Evolutionary conservation across 2,797 vertebrate genomes (phyloP).

Genomic region (Pitangus sulphuratus): DNA sequence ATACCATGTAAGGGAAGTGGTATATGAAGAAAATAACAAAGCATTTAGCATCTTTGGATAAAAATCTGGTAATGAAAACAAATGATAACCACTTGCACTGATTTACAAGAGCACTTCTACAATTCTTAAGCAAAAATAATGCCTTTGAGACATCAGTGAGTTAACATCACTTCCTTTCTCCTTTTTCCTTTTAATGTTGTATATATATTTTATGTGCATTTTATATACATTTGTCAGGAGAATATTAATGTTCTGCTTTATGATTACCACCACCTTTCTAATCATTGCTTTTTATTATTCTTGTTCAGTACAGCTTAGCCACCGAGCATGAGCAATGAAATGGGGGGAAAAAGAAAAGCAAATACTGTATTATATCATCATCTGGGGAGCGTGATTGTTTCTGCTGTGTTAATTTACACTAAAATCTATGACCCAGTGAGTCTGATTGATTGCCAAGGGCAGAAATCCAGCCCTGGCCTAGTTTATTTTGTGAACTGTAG

Average conservation of each 20-base stretch:
- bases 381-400: slow-evolving; percentile 80
- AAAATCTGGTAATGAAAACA: neutral
- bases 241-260: slow-evolving; percentile 68
- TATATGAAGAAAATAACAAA: neutral
- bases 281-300: slow-evolving; percentile 77
- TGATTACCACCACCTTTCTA: slow-evolving; percentile 64
- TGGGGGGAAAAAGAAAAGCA: slow-evolving; percentile 63
- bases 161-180: neutral
- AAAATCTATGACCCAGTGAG: slow-evolving; percentile 84
- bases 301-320: slow-evolving; percentile 67
- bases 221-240: slow-evolving; percentile 62
- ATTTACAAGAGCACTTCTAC: slow-evolving; percentile 16
- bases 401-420: slow-evolving; percentile 87
- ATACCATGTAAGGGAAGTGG: neutral
- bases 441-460: slow-evolving; percentile 86
- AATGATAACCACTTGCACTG: neutral
- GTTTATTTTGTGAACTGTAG: slow-evolving; percentile 87
- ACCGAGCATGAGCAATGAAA: slow-evolving; percentile 64
- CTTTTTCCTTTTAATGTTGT: neutral
- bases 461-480: slow-evolving; percentile 83
- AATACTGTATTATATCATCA: slow-evolving; percentile 78
- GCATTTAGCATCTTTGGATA: neutral
- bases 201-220: slow-evolving; percentile 20
- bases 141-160: neutral
- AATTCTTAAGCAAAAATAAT: slow-evolving; percentile 19